Evolutionary conservation across 2,797 vertebrate species (phyloP).

Genomic region (Sebastes steindachneri): DNA sequence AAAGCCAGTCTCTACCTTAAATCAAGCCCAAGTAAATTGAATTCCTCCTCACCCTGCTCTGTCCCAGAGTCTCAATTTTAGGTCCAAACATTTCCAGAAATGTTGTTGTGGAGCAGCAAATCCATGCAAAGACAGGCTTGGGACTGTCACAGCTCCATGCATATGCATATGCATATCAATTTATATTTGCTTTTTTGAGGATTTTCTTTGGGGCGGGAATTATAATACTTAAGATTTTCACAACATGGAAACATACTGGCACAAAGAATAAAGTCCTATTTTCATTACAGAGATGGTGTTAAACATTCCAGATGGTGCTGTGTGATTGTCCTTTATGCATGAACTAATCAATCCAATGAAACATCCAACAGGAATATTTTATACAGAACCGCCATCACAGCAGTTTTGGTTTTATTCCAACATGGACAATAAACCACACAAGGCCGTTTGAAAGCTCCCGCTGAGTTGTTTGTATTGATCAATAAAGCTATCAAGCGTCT

Average conservation of each 20-base stretch:
- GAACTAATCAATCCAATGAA: neutral
- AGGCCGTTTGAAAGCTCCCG: neutral
- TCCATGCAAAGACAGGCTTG: neutral
- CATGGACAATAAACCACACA: neutral
- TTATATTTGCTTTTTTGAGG: neutral
- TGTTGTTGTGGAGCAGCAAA: neutral
- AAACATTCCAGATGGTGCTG: neutral
- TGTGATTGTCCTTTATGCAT: neutral
- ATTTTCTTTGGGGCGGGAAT: too few relatives aligned
- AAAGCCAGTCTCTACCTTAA: neutral
- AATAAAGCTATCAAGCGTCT: constrained; percentile 7
- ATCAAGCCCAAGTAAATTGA: neutral
- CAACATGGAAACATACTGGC: too few relatives aligned
- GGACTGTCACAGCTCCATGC: neutral
- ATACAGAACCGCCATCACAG: neutral
- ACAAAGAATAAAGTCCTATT: neutral
- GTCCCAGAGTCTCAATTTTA: neutral
- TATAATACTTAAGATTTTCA: neutral
- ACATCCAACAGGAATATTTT: neutral
- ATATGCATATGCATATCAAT: neutral
- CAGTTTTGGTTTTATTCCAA: neutral
- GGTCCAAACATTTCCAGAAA: neutral
- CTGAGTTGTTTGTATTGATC: constrained; percentile 6
- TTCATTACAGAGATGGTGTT: neutral
- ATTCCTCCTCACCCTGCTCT: neutral